Percentiles rank a stretch among this genome's conserved stretches.
Conservation (phyloP, 1,140 invertebrate species). For the Drosophila navojoa region DNA sequence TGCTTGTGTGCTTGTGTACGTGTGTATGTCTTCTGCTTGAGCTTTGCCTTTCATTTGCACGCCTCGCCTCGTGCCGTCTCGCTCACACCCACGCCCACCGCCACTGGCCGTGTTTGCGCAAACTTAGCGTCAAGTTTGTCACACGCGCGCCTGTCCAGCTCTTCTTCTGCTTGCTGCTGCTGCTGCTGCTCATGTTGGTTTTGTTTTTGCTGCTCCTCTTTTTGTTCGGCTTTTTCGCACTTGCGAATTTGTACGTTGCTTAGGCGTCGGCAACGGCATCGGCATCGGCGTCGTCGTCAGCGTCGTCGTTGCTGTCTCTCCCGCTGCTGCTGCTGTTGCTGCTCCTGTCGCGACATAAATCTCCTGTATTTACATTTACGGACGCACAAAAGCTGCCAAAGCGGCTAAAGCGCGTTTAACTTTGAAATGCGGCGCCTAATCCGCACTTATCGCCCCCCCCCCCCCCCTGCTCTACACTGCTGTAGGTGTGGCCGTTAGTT, state of each 20-base stretch:
- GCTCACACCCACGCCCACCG: slow-evolving; percentile 44
- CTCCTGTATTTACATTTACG: slow-evolving; percentile 68
- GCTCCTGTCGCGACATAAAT: slow-evolving; percentile 48
- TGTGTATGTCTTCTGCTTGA: slow-evolving; percentile 62
- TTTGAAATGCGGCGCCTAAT: slow-evolving; percentile 10
- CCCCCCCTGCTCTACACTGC: too few species aligned
- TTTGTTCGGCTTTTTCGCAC: slow-evolving; percentile 69
- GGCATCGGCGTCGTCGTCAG: not conserved
- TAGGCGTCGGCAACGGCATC: slow-evolving; percentile 33
- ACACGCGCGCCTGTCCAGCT: slow-evolving; percentile 47
- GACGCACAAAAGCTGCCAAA: slow-evolving; percentile 74
- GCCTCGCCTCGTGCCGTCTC: slow-evolving; percentile 62
- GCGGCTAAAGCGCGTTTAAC: slow-evolving; percentile 69
- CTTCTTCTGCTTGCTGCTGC: slow-evolving; percentile 13
- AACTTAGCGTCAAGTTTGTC: slow-evolving; percentile 80
- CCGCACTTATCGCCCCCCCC: not conserved
- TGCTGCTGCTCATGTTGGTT: slow-evolving; percentile 8
- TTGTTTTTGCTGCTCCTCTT: slow-evolving; percentile 10
- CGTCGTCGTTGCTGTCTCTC: slow-evolving; percentile 1
- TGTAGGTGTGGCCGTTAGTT: not conserved
- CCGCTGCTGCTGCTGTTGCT: slow-evolving; percentile 15
- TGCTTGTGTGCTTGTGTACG: slow-evolving; percentile 29
- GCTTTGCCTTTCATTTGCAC: slow-evolving; percentile 79
- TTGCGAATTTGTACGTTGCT: slow-evolving; percentile 53
- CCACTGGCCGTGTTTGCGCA: slow-evolving; percentile 57